phyloP scores from a whole-genome alignment of 1,140 invertebrate species.

The Cephus cinctus region DNA sequence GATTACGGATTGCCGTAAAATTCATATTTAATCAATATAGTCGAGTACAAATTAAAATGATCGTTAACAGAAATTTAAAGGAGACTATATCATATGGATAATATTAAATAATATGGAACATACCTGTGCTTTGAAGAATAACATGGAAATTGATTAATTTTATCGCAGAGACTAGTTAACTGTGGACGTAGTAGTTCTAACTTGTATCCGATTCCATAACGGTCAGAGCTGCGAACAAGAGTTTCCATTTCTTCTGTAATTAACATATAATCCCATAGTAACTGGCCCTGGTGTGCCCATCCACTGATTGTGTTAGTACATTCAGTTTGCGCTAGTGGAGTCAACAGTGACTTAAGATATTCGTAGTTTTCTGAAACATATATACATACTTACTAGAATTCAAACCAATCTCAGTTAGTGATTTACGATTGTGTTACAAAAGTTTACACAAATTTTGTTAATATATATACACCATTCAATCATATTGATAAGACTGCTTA shows the following conservation, averaged over 20 bases:
- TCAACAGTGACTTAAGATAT: slow-evolving; percentile 62
- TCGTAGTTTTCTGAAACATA: slow-evolving; percentile 64
- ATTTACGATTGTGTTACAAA: slow-evolving; percentile 37
- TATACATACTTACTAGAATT: too few relatives aligned
- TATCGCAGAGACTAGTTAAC: slow-evolving; percentile 62
- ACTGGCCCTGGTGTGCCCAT: slow-evolving; percentile 65
- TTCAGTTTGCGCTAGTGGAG: slow-evolving; percentile 50
- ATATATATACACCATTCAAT: slow-evolving; percentile 1
- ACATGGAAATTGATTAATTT: slow-evolving; percentile 64
- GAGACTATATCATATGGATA: neutral
- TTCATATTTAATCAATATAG: too few relatives aligned
- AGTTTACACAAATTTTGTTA: neutral
- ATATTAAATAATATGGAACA: too few relatives aligned
- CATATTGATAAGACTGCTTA: neutral
- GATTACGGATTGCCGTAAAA: too few relatives aligned
- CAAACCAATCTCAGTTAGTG: slow-evolving; percentile 13
- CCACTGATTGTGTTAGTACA: slow-evolving; percentile 53
- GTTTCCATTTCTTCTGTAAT: slow-evolving; percentile 58
- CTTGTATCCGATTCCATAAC: slow-evolving; percentile 55
- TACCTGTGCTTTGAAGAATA: slow-evolving; percentile 64
- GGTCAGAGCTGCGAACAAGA: slow-evolving; percentile 41
- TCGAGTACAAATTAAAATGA: slow-evolving; percentile 1
- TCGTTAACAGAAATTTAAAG: slow-evolving; percentile 6
- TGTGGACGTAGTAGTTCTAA: slow-evolving; percentile 65
- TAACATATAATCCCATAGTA: slow-evolving; percentile 69